A percentile compares a stretch with the other conserved stretches of the same genome.
phyloP scores from a whole-genome alignment of 2,113 vertebrate genomes.

The Prunella fulvescens region DNA sequence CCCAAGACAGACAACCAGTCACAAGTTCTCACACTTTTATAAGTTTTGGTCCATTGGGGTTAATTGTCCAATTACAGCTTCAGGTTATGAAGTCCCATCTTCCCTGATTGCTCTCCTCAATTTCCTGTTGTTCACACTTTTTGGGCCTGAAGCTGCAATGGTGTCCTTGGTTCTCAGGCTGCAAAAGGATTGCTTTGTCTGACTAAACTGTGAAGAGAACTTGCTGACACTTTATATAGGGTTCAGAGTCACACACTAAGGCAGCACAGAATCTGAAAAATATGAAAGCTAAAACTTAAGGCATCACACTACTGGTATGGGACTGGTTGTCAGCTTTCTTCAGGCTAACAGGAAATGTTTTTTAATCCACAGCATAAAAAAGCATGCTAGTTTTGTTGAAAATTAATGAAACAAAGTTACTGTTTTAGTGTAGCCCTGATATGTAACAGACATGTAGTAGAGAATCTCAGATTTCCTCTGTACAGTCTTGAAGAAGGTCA shows the following conservation, averaged over 20 bases:
- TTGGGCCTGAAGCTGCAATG: neutral
- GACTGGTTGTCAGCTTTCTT: neutral
- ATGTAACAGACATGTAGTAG: neutral
- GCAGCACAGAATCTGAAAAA: neutral
- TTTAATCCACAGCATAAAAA: neutral
- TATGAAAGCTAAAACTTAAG: neutral
- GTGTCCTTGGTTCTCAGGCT: neutral
- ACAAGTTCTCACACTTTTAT: neutral
- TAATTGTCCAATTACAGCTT: neutral
- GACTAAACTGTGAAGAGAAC: neutral
- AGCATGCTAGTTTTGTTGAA: neutral
- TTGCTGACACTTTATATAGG: neutral
- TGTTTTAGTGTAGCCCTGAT: neutral
- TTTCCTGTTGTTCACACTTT: neutral
- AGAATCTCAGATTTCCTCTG: neutral
- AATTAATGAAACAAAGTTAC: neutral
- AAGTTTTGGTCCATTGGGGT: neutral
- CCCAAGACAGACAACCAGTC: neutral
- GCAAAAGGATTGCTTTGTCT: neutral
- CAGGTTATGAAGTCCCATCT: neutral
- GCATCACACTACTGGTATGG: neutral
- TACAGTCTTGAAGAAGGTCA: neutral
- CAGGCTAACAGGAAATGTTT: neutral
- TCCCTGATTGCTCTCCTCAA: neutral
- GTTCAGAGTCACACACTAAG: neutral